Evolutionary conservation across 2,113 vertebrate genomes (phyloP).

Genomic region (Orientallactaga bullata): DNA sequence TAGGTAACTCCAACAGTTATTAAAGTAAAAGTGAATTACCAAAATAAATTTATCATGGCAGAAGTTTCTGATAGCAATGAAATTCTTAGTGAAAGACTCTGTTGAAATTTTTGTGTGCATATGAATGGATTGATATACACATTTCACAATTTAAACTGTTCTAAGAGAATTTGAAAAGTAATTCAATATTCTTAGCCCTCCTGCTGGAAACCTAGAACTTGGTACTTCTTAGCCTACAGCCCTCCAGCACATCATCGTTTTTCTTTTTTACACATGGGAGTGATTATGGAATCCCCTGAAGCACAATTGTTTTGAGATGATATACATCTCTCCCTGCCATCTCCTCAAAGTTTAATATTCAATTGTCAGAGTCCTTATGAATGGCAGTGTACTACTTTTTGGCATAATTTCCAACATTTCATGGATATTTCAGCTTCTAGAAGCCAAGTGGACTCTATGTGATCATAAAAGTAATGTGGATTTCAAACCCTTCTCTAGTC

Average conservation of each 20-base stretch:
- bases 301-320: slow-evolving; percentile 17
- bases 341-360: slow-evolving; percentile 34
- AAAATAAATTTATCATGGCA: not conserved
- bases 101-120: not conserved
- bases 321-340: not conserved
- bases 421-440: not conserved
- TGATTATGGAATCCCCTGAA: slow-evolving; percentile 31
- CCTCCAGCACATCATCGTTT: not conserved
- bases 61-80: not conserved
- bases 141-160: slow-evolving; percentile 37
- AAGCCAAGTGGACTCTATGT: not conserved
- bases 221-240: not conserved
- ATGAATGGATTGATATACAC: not conserved
- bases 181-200: not conserved
- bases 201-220: not conserved
- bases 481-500: not conserved
- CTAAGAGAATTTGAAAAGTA: not conserved
- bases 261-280: not conserved
- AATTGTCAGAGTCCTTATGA: not conserved
- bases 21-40: slow-evolving; percentile 14
- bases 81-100: not conserved
- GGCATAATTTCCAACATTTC: slow-evolving; percentile 3
- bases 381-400: not conserved
- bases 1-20: too few species aligned
- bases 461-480: not conserved